phyloP scores from a whole-genome alignment of 1,140 invertebrate species.

The Aradophagus sp. region DNA sequence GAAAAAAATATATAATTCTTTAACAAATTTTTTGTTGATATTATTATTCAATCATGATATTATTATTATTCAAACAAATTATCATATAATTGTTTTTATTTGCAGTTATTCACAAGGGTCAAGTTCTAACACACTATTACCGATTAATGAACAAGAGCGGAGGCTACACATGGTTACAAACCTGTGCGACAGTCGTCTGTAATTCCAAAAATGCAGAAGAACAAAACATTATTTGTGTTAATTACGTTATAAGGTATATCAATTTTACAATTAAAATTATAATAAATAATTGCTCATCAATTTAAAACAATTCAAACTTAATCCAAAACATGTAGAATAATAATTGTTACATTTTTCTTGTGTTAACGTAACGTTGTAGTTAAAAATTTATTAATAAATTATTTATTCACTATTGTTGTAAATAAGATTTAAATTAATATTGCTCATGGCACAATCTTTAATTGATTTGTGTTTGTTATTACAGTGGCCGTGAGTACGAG shows the following conservation, averaged over 20 bases:
- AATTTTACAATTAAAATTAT: too few species aligned
- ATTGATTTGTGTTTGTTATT: constrained; percentile 62
- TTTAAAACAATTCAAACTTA: too few species aligned
- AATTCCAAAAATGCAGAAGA: constrained; percentile 96
- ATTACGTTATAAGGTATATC: constrained; percentile 93
- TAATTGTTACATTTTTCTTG: too few species aligned
- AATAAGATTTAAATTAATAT: constrained; percentile 22
- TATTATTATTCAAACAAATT: too few species aligned
- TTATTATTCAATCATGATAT: too few species aligned
- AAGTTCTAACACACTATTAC: constrained; percentile 96
- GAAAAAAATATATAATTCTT: too few species aligned
- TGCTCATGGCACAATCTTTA: constrained; percentile 19
- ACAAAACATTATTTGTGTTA: constrained; percentile 96
- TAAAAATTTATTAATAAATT: constrained; percentile 8
- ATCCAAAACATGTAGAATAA: too few species aligned
- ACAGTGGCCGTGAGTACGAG: constrained; percentile 92
- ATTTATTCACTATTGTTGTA: too few species aligned
- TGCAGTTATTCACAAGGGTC: constrained; percentile 96
- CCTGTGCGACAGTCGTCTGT: constrained; percentile 96
- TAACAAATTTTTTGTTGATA: too few species aligned
- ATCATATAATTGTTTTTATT: too few species aligned
- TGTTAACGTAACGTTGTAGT: too few species aligned
- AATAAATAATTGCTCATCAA: too few species aligned
- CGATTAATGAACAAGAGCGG: constrained; percentile 96
- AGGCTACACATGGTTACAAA: constrained; percentile 97